A percentile compares a stretch with the other conserved stretches of the same genome.
phyloP scores from a whole-genome alignment of 2,888 invertebrate genomes.

The Embidobia sp. region DNA sequence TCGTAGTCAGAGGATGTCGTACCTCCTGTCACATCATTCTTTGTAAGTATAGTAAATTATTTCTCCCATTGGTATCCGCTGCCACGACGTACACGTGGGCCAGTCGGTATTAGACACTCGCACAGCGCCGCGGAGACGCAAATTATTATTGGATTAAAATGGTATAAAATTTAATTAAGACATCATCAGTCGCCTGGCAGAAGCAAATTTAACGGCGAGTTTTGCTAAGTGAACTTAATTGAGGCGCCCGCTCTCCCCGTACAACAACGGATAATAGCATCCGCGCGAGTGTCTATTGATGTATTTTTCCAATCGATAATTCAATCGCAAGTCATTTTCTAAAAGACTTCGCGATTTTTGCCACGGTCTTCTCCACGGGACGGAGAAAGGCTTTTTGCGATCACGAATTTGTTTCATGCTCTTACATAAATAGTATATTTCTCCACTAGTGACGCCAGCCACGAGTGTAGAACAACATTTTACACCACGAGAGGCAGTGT shows the following conservation, averaged over 20 bases:
- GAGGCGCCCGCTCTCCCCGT: conserved; percentile 1
- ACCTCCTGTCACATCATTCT: conserved; percentile 71
- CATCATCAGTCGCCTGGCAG: conserved; percentile 70
- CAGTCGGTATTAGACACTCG: conserved; percentile 50
- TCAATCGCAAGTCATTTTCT: conserved; percentile 30
- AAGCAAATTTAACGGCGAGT: conserved; percentile 65
- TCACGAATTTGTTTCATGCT: too few relatives aligned
- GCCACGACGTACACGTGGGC: conserved; percentile 53
- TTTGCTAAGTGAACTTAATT: conserved; percentile 68
- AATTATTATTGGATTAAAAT: conserved; percentile 73
- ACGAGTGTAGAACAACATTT: too few relatives aligned
- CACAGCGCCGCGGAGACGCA: conserved; percentile 33
- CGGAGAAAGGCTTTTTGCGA: too few relatives aligned
- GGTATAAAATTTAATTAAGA: conserved; percentile 76
- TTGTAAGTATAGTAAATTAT: conserved; percentile 75
- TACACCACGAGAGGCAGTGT: too few relatives aligned
- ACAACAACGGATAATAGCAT: conserved; percentile 43
- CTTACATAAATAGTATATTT: too few relatives aligned
- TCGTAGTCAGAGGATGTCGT: conserved; percentile 42
- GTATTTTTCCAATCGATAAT: conserved; percentile 46
- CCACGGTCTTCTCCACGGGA: background rate
- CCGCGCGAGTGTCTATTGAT: conserved; percentile 33
- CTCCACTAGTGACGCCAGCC: too few relatives aligned
- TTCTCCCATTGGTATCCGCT: conserved; percentile 54
- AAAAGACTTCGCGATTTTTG: conserved; percentile 10